Percentiles rank a stretch among this genome's conserved stretches.
These are phyloP conservation scores for Calameuta filiformis DNA, from an alignment of 2,888 invertebrate genomes.

Conservation along the genomic window DNA sequence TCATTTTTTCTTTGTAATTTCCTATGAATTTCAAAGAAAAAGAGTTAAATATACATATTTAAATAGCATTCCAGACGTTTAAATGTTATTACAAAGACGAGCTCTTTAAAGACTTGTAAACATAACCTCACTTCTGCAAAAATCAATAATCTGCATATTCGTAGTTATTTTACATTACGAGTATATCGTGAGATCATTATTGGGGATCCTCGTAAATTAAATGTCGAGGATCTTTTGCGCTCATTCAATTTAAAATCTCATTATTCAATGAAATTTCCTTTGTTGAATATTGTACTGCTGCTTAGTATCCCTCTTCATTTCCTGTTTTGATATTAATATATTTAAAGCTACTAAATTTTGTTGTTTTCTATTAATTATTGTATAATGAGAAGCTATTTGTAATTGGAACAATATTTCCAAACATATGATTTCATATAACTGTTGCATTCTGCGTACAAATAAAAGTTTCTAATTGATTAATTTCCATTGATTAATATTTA, in stretches of 20 bases:
- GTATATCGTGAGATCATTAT: neutral
- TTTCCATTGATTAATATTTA: neutral
- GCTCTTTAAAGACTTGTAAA: conserved; percentile 36
- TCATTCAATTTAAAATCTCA: neutral
- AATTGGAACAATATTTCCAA: neutral
- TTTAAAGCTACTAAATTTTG: neutral
- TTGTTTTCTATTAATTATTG: neutral
- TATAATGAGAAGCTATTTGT: neutral
- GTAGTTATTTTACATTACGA: conserved; percentile 12
- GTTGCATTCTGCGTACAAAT: neutral
- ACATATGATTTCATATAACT: neutral
- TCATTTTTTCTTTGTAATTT: neutral
- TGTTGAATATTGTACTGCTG: neutral
- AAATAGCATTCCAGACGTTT: neutral
- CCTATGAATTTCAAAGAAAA: neutral
- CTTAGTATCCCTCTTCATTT: neutral
- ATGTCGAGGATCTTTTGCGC: neutral
- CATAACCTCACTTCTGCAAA: conserved; percentile 58
- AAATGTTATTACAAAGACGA: neutral
- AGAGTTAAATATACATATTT: neutral
- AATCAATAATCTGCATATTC: conserved; percentile 55
- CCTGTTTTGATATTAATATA: neutral
- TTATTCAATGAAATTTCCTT: neutral
- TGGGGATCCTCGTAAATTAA: neutral
- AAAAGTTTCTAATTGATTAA: neutral